Conservation (phyloP, 2,113 vertebrate genomes). For the Leiothrix lutea region DNA sequence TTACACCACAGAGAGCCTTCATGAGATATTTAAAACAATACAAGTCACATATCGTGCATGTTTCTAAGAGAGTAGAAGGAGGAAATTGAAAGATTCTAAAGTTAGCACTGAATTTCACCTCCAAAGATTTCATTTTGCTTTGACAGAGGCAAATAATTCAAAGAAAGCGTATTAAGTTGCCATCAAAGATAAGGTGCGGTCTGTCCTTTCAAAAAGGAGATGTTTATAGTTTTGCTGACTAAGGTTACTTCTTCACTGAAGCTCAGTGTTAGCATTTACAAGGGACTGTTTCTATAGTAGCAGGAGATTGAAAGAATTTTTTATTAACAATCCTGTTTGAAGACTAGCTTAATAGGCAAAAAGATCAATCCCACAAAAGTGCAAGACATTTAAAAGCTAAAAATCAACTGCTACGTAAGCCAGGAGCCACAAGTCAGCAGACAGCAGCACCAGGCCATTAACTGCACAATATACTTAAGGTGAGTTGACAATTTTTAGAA, state of each 20-base stretch:
- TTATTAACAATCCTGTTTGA: conserved; percentile 27
- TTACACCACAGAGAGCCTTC: not conserved
- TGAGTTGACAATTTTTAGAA: not conserved
- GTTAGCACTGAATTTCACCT: not conserved
- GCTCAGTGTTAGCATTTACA: not conserved
- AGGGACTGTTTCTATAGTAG: not conserved
- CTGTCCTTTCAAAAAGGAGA: not conserved
- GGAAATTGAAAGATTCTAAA: not conserved
- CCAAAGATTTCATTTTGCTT: not conserved
- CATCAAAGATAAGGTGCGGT: not conserved
- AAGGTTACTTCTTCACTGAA: not conserved
- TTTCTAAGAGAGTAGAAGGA: not conserved
- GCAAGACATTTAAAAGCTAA: not conserved
- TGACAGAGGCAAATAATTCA: not conserved
- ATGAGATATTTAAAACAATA: not conserved
- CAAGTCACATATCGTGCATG: not conserved
- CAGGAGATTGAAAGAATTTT: not conserved
- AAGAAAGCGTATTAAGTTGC: not conserved
- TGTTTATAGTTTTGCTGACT: conserved; percentile 10
- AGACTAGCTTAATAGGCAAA: conserved; percentile 4
- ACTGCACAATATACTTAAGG: not conserved
- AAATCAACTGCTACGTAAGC: not conserved
- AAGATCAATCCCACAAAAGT: conserved; percentile 9
- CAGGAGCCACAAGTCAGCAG: not conserved
- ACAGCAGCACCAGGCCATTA: not conserved